phyloP scores from a whole-genome alignment of 2,113 vertebrate genomes.

The Galbula dea region DNA sequence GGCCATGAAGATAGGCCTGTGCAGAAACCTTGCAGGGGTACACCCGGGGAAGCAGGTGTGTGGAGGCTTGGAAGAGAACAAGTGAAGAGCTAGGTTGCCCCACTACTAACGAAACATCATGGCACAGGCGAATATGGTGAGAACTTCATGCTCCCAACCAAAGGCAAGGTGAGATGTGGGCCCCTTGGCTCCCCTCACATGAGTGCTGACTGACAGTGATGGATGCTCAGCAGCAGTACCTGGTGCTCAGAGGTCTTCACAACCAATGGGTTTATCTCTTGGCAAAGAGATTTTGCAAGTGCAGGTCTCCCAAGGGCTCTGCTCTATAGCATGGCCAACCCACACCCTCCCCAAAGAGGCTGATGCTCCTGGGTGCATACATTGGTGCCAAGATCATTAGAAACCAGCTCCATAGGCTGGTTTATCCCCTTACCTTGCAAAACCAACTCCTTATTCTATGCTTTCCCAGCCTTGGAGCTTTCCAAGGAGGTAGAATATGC shows the following conservation, averaged over 20 bases:
- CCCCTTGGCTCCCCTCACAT: neutral
- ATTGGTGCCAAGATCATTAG: neutral
- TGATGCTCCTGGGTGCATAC: neutral
- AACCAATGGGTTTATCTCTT: neutral
- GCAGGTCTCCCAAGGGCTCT: neutral
- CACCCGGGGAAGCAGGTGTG: neutral
- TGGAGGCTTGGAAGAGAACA: neutral
- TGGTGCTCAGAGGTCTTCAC: neutral
- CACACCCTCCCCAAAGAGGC: rapidly evolving
- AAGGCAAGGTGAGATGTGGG: neutral
- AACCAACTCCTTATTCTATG: neutral
- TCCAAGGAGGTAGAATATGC: neutral
- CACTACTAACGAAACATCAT: rapidly evolving
- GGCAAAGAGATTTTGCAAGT: neutral
- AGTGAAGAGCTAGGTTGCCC: neutral
- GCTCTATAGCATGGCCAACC: neutral
- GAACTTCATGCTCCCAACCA: neutral
- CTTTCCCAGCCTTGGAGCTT: neutral
- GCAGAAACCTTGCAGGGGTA: neutral
- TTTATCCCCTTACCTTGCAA: neutral
- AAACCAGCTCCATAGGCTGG: neutral
- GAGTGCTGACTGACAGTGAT: rapidly evolving
- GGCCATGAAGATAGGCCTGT: constrained; percentile 33
- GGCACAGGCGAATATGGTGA: neutral
- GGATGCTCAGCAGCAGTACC: neutral